phyloP scores from a whole-genome alignment of 30 jellyfish, hydroid and myxozoan genomes.

The Cassiopea xamachana region DNA sequence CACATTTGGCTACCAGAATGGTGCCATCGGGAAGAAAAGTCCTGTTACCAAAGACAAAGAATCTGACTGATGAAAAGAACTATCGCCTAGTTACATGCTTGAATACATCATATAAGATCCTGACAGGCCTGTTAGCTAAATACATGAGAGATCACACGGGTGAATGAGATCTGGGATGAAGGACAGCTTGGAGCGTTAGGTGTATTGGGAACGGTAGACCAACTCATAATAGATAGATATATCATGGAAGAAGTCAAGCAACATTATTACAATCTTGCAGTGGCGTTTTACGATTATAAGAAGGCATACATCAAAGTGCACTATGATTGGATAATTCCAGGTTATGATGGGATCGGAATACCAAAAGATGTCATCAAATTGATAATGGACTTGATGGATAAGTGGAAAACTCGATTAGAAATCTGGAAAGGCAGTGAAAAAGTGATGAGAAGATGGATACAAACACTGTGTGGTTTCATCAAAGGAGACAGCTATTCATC shows the following conservation, averaged over 20 bases:
- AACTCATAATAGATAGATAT: slow-evolving; percentile 8
- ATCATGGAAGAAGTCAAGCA: slow-evolving; percentile 25
- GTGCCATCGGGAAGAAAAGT: not conserved
- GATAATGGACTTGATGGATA: not conserved
- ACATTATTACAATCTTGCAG: slow-evolving; percentile 14
- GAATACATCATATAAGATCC: not conserved
- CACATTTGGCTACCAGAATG: too few species aligned
- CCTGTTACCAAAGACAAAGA: not conserved
- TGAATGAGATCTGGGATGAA: slow-evolving; percentile 25
- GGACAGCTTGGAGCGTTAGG: slow-evolving; percentile 37
- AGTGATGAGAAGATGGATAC: not conserved
- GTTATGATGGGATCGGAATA: slow-evolving; percentile 18
- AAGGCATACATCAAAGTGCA: not conserved
- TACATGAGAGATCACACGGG: not conserved
- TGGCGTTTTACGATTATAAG: not conserved
- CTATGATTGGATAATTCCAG: slow-evolving; percentile 13
- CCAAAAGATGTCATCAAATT: not conserved
- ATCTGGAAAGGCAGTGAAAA: not conserved
- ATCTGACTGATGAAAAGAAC: not conserved
- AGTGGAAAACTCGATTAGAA: slow-evolving; percentile 1
- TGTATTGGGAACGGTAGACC: slow-evolving; percentile 12
- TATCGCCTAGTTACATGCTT: not conserved
- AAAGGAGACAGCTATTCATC: slow-evolving; percentile 53
- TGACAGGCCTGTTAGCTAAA: not conserved
- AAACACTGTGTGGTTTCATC: slow-evolving; percentile 3